Evolutionary conservation across 2,888 invertebrate species (phyloP).

Genomic region (Galeopsomyia nigrocyanea): DNA sequence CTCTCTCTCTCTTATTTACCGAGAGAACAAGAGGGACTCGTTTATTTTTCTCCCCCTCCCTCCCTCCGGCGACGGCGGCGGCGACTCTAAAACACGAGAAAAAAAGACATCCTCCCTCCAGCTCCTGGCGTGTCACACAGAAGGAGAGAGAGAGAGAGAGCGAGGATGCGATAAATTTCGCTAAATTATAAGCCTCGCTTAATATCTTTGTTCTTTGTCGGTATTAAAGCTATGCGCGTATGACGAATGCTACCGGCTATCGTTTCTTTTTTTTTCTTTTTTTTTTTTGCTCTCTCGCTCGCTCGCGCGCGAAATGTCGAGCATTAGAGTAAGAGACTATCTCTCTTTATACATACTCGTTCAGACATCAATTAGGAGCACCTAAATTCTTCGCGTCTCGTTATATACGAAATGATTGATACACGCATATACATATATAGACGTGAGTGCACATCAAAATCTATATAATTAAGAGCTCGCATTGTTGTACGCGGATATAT

Average conservation of each 20-base stretch:
- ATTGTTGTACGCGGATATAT: too few relatives aligned
- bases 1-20: slow-evolving; percentile 35
- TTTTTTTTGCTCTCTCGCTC: not conserved
- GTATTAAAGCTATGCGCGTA: too few relatives aligned
- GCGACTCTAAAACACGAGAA: slow-evolving; percentile 16
- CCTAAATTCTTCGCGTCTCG: not conserved
- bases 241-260: too few relatives aligned
- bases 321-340: not conserved
- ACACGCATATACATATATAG: too few relatives aligned
- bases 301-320: slow-evolving; percentile 4
- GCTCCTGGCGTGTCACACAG: not conserved
- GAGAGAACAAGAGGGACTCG: slow-evolving; percentile 15
- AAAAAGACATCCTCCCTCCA: slow-evolving; percentile 9
- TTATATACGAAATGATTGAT: too few relatives aligned
- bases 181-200: slow-evolving; percentile 38
- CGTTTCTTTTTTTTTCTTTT: not conserved
- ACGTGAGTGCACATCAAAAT: too few relatives aligned
- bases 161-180: slow-evolving; percentile 38
- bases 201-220: slow-evolving; percentile 12
- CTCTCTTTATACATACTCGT: not conserved
- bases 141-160: not conserved
- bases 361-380: slow-evolving; percentile 29
- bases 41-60: slow-evolving; percentile 39
- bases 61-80: slow-evolving; percentile 2
- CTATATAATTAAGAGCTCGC: too few relatives aligned